Conservation (phyloP, 2,113 vertebrate genomes). For the Lates calcarifer region DNA sequence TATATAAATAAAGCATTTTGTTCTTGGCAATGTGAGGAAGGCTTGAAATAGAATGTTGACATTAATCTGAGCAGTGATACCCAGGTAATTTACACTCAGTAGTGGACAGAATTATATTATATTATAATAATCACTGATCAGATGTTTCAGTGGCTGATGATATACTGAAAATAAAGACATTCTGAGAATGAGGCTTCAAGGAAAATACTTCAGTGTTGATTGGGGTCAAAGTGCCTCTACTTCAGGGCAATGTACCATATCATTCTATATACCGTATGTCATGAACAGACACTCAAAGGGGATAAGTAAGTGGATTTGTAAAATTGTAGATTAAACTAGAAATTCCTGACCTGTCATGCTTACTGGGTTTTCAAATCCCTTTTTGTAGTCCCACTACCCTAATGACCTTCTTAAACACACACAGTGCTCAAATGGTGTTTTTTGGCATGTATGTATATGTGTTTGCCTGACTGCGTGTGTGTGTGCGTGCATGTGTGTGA, state of each 20-base stretch:
- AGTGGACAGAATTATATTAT: too few species aligned
- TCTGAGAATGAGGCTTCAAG: not conserved
- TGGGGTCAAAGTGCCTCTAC: not conserved
- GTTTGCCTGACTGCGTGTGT: not conserved
- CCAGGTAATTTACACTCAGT: not conserved
- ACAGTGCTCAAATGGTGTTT: not conserved
- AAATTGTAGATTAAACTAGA: constrained; percentile 24
- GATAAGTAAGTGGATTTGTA: constrained; percentile 32
- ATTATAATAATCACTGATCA: too few species aligned
- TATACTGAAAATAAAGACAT: not conserved
- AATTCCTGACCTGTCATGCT: constrained; percentile 32
- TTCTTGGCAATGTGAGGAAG: too few species aligned
- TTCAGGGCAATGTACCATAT: not conserved
- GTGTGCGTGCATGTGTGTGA: not conserved
- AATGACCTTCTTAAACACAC: constrained; percentile 29
- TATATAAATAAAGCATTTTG: too few species aligned
- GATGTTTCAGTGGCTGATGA: too few species aligned
- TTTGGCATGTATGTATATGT: not conserved
- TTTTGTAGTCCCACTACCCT: constrained; percentile 27
- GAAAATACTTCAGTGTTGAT: constrained; percentile 9
- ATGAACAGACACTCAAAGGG: constrained; percentile 6
- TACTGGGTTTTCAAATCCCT: constrained; percentile 45
- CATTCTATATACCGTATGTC: constrained; percentile 24
- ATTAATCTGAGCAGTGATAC: not conserved
- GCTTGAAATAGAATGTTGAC: too few species aligned